Conservation (phyloP, 2,113 vertebrate genomes). For the mouse (Mus musculus) region DNA sequence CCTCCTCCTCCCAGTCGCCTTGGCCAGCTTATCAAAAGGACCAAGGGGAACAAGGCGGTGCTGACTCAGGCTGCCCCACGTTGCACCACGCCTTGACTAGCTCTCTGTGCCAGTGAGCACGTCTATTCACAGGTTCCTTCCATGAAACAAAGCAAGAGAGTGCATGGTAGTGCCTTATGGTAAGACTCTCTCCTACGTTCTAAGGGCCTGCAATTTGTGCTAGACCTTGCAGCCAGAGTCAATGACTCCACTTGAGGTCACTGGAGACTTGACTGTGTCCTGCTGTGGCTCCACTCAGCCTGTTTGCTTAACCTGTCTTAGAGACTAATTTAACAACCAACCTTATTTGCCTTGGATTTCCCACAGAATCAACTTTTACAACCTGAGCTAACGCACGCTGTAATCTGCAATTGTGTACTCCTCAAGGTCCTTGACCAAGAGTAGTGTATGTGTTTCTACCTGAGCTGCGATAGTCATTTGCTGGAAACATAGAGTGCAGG, state of each 20-base stretch:
- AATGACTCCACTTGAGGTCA: neutral
- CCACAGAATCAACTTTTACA: neutral
- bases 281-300: neutral
- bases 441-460: neutral
- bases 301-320: neutral
- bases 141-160: neutral
- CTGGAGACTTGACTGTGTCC: neutral
- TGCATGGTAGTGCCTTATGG: fast-evolving
- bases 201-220: neutral
- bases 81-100: neutral
- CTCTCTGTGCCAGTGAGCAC: neutral
- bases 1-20: neutral
- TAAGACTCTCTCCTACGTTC: neutral
- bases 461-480: neutral
- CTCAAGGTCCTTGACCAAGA: neutral
- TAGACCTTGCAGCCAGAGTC: neutral
- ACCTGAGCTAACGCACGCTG: neutral
- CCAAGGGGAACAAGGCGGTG: neutral
- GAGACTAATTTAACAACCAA: neutral
- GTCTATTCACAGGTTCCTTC: neutral
- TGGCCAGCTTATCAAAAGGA: neutral
- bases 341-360: neutral
- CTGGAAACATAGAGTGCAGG: neutral
- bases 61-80: neutral
- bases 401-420: neutral